Base-by-base conservation (phyloP, 2,797 vertebrate genomes). In the Toxotes lorentzi region DNA sequence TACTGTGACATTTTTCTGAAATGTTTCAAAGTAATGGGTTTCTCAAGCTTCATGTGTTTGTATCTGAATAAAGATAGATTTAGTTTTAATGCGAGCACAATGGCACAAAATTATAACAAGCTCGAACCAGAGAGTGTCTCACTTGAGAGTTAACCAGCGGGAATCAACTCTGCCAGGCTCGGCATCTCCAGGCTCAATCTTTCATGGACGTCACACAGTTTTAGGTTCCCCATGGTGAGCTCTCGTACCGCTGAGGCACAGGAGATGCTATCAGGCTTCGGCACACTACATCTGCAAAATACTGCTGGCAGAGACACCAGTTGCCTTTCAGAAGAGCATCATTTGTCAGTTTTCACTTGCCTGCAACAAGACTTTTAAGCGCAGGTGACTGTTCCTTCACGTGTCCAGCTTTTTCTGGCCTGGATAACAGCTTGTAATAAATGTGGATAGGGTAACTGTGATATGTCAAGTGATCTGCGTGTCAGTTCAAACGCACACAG, bases 181-280 rank as follows among this genome's bases (percentile, higher is more conserved):
- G 3, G 35, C 73, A 53, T 84, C 73, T 81, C 58, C 0, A 4
- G 30, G 70, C 77, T 79, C 56, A 47, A 78, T 89, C 84, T 80
- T 81, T 87, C 79, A 84, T 64, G 62, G 78, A 79, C 53, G 74
- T 85, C 85, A 76, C 66, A 73, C 80, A 48, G 78, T 74, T 80
- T 83, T 72, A 53, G 65, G 67, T 73, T 78, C 79, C 87, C 86
- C 53, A 14, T 6, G 41, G 78, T 41, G 89, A 86, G 83, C 81
- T 72, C 79, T 85, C 58, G 48, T 74, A 62, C 53, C 17, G 50
- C 79, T 38, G 71, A 84, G 68, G 73, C 68, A 38, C 74, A 41
- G 78, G 75, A 78, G 85, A 89, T 79, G 73, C 76, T 85, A 83
- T 88, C 80, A 62, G 70, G 64, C 48, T 38, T 38, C 14, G 12